phyloP scores from a whole-genome alignment of 2,113 vertebrate species.

The Electrona antarctica region DNA sequence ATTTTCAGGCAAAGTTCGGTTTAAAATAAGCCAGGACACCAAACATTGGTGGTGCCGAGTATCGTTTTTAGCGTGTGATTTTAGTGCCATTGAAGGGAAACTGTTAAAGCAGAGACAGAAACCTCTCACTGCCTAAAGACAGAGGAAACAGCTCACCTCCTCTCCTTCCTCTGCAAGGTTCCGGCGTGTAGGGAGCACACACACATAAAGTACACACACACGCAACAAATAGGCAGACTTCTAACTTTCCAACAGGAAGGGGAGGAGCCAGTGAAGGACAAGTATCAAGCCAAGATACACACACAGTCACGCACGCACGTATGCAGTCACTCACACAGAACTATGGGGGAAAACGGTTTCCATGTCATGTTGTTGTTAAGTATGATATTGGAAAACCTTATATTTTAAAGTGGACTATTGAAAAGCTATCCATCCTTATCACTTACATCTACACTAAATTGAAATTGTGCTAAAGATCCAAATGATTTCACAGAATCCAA shows the following conservation, averaged over 20 bases:
- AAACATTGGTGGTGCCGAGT: background rate
- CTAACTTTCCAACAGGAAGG: constrained; percentile 64
- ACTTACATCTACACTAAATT: background rate
- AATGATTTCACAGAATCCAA: background rate
- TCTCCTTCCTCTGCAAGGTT: constrained; percentile 44
- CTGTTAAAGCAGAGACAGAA: constrained; percentile 11
- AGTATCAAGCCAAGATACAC: constrained; percentile 51
- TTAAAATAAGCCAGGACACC: too few relatives aligned
- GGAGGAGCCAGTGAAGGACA: constrained; percentile 57
- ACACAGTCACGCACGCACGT: constrained; percentile 20
- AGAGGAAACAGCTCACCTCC: constrained; percentile 40
- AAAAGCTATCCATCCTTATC: background rate
- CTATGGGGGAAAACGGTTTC: background rate
- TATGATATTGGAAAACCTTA: background rate
- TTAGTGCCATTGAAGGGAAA: background rate
- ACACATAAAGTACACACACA: constrained; percentile 2
- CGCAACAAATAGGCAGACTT: constrained; percentile 12
- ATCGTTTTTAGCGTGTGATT: background rate
- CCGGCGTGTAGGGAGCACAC: background rate
- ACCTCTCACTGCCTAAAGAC: constrained; percentile 25
- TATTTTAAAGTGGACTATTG: background rate
- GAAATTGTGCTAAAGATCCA: background rate
- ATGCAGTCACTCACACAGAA: constrained; percentile 7
- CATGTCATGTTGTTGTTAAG: background rate
- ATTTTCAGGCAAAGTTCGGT: too few relatives aligned